Percentiles rank a stretch among this genome's conserved stretches.
These are phyloP conservation scores for Pipistrellus nathusii DNA, from an alignment of 2,797 vertebrate species.

Conservation along the genomic window DNA sequence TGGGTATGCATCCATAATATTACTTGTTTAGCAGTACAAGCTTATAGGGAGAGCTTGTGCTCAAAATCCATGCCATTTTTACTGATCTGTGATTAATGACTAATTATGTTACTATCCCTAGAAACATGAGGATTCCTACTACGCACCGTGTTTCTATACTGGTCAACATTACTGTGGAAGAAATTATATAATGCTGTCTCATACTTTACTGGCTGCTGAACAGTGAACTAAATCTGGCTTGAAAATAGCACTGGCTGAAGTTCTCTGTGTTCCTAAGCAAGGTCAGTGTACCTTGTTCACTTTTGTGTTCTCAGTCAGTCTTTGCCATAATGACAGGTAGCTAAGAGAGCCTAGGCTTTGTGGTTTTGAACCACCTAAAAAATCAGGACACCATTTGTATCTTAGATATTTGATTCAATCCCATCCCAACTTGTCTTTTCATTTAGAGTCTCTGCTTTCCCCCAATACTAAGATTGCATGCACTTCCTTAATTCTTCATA, in stretches of 20 bases:
- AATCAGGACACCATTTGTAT: not conserved
- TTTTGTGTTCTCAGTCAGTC: not conserved
- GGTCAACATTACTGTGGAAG: not conserved
- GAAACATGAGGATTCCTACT: not conserved
- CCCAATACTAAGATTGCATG: not conserved
- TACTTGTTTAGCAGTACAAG: not conserved
- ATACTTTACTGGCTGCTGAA: not conserved
- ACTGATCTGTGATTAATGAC: not conserved
- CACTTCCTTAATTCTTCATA: not conserved
- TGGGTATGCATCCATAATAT: not conserved
- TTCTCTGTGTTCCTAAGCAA: not conserved
- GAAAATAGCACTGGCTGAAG: not conserved
- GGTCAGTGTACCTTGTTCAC: not conserved
- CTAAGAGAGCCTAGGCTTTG: not conserved
- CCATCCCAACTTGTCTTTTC: not conserved
- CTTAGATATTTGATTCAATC: not conserved
- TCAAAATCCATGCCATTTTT: not conserved
- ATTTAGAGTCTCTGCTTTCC: not conserved
- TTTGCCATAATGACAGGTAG: not conserved
- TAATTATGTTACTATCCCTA: not conserved
- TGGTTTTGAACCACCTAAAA: not conserved
- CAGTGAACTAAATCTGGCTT: not conserved
- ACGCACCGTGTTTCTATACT: not conserved
- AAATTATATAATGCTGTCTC: fast-evolving
- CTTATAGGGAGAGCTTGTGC: not conserved